A percentile compares a stretch with the other conserved stretches of the same genome.
phyloP scores from a whole-genome alignment of 2,113 vertebrate genomes.

The Nettapus auritus region DNA sequence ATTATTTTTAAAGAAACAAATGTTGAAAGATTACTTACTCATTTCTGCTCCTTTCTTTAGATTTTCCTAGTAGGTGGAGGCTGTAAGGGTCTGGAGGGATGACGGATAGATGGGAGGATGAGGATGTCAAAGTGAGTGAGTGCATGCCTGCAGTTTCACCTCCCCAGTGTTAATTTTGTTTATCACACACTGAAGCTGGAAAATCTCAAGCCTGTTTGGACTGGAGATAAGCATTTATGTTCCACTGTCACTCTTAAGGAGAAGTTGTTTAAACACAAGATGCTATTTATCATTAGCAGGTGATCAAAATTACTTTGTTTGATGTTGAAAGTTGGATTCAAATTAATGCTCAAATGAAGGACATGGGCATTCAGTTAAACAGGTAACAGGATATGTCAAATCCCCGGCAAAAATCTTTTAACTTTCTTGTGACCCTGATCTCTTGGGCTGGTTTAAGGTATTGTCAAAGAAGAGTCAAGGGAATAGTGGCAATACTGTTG shows the following conservation, averaged over 20 bases:
- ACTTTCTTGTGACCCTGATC: neutral
- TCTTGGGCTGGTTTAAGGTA: neutral
- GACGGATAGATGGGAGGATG: neutral
- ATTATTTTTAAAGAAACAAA: neutral
- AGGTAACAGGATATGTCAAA: neutral
- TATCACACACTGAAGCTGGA: neutral
- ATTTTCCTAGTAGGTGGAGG: neutral
- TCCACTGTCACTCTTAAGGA: neutral
- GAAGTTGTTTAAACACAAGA: neutral
- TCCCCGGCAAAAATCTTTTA: neutral
- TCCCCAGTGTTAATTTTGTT: neutral
- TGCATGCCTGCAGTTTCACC: neutral
- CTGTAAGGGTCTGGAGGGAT: neutral
- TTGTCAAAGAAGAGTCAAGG: neutral
- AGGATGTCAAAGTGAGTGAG: neutral
- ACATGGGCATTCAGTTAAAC: neutral
- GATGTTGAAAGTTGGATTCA: neutral
- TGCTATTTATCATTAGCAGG: neutral
- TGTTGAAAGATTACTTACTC: neutral
- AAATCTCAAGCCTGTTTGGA: conserved; percentile 16
- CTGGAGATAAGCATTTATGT: neutral
- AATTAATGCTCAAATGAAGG: neutral
- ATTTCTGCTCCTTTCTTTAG: neutral
- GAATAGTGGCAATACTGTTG: neutral
- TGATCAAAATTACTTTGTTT: neutral